Conservation (phyloP, 1,140 invertebrate species). For the Agrilus planipennis region DNA sequence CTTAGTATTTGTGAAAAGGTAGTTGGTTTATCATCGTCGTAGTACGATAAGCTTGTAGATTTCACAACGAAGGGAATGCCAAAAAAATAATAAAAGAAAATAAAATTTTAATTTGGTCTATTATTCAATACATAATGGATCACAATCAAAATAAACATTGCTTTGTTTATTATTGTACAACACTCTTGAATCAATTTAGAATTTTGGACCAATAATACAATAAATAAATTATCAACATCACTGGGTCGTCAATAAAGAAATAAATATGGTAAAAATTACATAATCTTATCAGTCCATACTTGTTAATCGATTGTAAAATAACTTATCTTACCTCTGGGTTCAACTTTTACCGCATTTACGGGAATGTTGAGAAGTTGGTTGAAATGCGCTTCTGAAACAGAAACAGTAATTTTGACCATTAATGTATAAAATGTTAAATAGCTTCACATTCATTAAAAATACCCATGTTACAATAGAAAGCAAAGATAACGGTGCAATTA, state of each 20-base stretch:
- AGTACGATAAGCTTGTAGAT: no score
- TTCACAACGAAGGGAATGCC: no score
- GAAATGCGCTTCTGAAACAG: neutral
- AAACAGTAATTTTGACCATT: neutral
- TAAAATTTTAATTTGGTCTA: no score
- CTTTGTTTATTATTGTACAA: neutral
- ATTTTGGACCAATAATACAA: neutral
- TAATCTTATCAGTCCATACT: no score
- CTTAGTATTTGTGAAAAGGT: no score
- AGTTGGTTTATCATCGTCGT: no score
- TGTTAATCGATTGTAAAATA: no score
- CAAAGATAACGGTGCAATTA: neutral
- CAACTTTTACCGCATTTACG: conserved; percentile 3
- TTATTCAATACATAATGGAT: no score
- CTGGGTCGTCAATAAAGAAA: neutral
- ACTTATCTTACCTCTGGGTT: conserved; percentile 8
- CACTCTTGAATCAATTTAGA: neutral
- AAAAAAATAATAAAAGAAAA: no score
- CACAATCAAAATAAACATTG: neutral
- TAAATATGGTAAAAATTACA: no score
- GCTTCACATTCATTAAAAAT: no score
- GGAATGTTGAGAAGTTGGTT: conserved; percentile 1
- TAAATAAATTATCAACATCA: neutral
- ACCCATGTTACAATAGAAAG: neutral
- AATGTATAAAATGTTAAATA: conserved; percentile 3